These are phyloP conservation scores for Liasis olivaceus DNA, from an alignment of 2,797 vertebrate species.

Conservation along the genomic window DNA sequence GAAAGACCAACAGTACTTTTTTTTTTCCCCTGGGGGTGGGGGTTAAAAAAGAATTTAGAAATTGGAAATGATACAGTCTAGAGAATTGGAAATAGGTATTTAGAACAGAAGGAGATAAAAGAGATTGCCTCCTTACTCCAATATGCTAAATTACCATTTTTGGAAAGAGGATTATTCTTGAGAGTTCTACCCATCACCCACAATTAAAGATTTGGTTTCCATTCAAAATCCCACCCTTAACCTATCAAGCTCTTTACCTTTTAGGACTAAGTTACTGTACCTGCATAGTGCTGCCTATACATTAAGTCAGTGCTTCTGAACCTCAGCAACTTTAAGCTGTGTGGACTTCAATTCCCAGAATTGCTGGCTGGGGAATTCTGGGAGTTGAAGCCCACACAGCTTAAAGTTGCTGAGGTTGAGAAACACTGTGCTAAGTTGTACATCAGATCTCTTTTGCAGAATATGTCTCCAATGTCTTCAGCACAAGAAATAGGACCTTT, in stretches of 20 bases:
- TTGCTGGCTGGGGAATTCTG: too few relatives aligned
- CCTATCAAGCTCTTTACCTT: background rate
- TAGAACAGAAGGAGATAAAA: slow-evolving; percentile 51
- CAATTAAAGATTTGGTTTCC: background rate
- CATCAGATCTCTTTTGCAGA: background rate
- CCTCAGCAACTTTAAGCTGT: too few relatives aligned
- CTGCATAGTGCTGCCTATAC: background rate
- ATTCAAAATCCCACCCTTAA: background rate
- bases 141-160: background rate
- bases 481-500: background rate
- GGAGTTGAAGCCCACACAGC: too few relatives aligned
- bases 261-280: background rate
- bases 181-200: background rate
- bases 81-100: slow-evolving; percentile 39
- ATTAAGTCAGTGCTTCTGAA: background rate
- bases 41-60: slow-evolving; percentile 45
- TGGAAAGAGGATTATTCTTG: background rate
- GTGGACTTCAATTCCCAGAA: too few relatives aligned
- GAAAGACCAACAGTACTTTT: background rate
- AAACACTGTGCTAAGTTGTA: background rate
- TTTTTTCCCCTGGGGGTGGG: background rate
- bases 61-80: slow-evolving; percentile 42
- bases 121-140: slow-evolving; percentile 22
- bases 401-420: too few relatives aligned
- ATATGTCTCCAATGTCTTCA: background rate